Percentiles rank a stretch among this genome's conserved stretches.
Evolutionary conservation across 1,140 invertebrate genomes (phyloP).

Genomic region (Lanistes nyassanus): DNA sequence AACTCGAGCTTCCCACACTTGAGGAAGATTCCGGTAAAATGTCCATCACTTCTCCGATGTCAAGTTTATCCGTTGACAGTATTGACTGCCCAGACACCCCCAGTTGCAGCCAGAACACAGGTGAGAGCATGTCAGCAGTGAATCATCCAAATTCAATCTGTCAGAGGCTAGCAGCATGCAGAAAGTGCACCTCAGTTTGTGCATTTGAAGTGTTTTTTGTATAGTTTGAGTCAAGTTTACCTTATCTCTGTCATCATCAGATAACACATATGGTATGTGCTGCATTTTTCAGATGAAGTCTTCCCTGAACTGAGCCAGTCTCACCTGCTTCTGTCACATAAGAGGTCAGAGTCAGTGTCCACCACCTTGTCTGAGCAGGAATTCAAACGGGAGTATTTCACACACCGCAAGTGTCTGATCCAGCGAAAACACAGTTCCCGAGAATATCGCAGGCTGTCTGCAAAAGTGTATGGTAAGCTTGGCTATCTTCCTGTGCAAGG

Average conservation of each 20-base stretch:
- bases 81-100: background rate
- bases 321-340: slow-evolving; percentile 29
- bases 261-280: background rate
- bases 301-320: background rate
- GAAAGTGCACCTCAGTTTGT: too few species aligned
- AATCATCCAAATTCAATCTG: too few species aligned
- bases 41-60: slow-evolving; percentile 5
- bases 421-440: slow-evolving; percentile 56
- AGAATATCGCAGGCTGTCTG: slow-evolving; percentile 55
- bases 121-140: background rate
- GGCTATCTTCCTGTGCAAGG: too few species aligned
- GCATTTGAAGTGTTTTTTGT: too few species aligned
- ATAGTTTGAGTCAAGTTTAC: too few species aligned
- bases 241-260: background rate
- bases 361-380: slow-evolving; percentile 56
- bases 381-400: slow-evolving; percentile 49
- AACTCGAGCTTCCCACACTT: slow-evolving; percentile 21
- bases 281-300: slow-evolving; percentile 5
- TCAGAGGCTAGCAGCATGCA: too few species aligned
- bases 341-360: slow-evolving; percentile 50
- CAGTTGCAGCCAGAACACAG: background rate
- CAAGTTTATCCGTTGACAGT: slow-evolving; percentile 18
- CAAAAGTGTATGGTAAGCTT: slow-evolving; percentile 51
- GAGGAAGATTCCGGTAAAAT: background rate
- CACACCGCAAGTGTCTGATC: slow-evolving; percentile 49